A percentile compares a stretch with the other conserved stretches of the same genome.
Conservation (phyloP, 2,797 vertebrate species). For the Buceros bicornis region DNA sequence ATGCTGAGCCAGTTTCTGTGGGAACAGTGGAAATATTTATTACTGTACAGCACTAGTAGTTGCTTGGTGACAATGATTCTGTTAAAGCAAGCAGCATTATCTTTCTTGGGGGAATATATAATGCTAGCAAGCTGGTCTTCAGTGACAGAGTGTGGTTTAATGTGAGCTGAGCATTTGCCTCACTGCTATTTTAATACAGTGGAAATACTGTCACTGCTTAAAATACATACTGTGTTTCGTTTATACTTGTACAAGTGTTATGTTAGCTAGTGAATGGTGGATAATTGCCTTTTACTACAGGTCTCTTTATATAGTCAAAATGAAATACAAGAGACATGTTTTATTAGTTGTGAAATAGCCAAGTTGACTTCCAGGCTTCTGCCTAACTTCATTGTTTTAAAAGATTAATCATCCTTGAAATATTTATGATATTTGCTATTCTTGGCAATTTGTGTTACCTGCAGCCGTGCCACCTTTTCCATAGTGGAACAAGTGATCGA, state of each 20-base stretch:
- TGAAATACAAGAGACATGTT: slow-evolving; percentile 69
- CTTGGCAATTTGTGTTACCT: slow-evolving; percentile 62
- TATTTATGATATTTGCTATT: slow-evolving; percentile 69
- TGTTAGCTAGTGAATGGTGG: slow-evolving; percentile 48
- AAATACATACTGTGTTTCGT: slow-evolving; percentile 59
- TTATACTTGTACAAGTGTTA: slow-evolving; percentile 25
- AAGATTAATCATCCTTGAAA: slow-evolving; percentile 74
- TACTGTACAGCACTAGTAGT: slow-evolving; percentile 35
- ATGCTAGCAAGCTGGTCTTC: slow-evolving; percentile 28
- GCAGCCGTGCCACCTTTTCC: slow-evolving; percentile 26
- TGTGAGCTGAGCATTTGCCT: slow-evolving; percentile 52
- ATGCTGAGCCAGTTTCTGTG: slow-evolving; percentile 44
- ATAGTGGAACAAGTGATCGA: not conserved
- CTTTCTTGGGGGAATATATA: slow-evolving; percentile 56
- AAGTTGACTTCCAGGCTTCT: slow-evolving; percentile 64
- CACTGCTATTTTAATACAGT: slow-evolving; percentile 45
- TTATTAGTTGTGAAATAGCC: slow-evolving; percentile 73
- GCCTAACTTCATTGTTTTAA: slow-evolving; percentile 71
- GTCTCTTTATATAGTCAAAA: slow-evolving; percentile 51
- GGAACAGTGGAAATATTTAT: slow-evolving; percentile 63
- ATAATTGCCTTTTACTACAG: slow-evolving; percentile 61
- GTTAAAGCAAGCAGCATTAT: slow-evolving; percentile 57
- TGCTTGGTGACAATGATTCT: slow-evolving; percentile 63
- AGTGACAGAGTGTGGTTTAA: slow-evolving; percentile 52
- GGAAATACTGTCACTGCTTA: slow-evolving; percentile 52